These are phyloP conservation scores for Hypanus sabinus DNA, from an alignment of 2,113 vertebrate genomes.

Conservation along the genomic window DNA sequence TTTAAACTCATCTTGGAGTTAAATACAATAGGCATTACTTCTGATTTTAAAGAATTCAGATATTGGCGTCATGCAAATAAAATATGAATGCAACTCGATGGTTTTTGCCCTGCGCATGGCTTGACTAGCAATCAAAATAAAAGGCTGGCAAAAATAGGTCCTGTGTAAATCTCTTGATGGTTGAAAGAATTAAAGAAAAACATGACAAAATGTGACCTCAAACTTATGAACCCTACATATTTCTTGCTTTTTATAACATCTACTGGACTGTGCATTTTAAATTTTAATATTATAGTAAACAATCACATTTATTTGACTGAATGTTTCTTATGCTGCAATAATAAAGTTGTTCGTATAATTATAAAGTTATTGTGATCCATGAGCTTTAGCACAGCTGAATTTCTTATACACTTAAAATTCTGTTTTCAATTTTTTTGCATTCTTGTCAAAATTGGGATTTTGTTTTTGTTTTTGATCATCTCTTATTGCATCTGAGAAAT, in stretches of 20 bases:
- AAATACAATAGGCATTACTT: not conserved
- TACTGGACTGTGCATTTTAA: not conserved
- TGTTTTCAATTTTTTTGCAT: no score
- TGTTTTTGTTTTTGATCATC: no score
- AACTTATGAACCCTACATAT: not conserved
- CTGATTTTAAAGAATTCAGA: not conserved
- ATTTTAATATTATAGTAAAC: not conserved
- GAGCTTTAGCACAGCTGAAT: not conserved
- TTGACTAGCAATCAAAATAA: not conserved
- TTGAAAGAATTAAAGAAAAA: not conserved
- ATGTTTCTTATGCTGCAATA: not conserved
- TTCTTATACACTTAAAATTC: not conserved
- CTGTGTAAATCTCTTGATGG: not conserved
- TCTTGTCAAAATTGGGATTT: no score
- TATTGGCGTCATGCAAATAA: not conserved
- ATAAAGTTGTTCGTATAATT: not conserved
- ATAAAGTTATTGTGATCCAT: not conserved
- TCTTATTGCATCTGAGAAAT: no score
- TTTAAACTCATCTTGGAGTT: constrained; percentile 22
- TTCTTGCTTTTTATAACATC: no score
- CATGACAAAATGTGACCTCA: not conserved
- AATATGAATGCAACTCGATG: not conserved
- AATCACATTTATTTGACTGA: not conserved
- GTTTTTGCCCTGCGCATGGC: no score
- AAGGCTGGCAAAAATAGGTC: not conserved